Base-by-base conservation (phyloP, 2,888 invertebrate species). In the Nephrotoma appendiculata region DNA sequence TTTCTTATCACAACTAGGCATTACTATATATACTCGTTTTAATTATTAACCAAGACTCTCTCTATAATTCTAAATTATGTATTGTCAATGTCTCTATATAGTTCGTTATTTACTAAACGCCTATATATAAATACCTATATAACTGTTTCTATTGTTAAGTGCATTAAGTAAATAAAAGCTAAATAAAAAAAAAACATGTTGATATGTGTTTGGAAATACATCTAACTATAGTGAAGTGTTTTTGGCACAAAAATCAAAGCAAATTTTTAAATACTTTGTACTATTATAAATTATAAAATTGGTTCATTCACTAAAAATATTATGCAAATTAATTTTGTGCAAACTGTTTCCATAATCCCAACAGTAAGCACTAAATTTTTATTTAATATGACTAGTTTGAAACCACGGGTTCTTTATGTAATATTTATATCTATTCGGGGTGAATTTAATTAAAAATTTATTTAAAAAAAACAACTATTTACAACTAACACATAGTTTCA, bases 401-500 rank as follows among this genome's bases (percentile, higher is more conserved):
- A 71, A 71, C 71, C 71, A 71, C 31, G 12, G 31, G 71, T 31
- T 52, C 2, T 2, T 31, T 31, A 31, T 31, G 31, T 31, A 31
- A 31, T 31, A 31, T 15, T 9, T 6, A 44, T 31, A 71, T 71
- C 52, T 71, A 71, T 71, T 71, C 71, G 71, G 71, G 31, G 2
- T 71, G 31, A 71, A 31, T 71, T 71, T 71, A 31, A 19, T 71
- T 71, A 31, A 31, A 71, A 71, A 71, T 31, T 31, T 71, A 9
- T 31, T 48, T 31, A 9, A 12, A 71, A 71, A 71, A 71, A 52
- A 52, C n/a, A 52, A 52, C 15, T 15, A 71, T 9, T 71, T 9
- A 71, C 19, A 89, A 90, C 90, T 91, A 92, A 90, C 92, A 92
- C 92, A 92, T 92, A 87, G 92, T 92, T 89, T 92, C 92, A 89